Conservation (phyloP, 2,797 vertebrate genomes). For the Podarcis siculus region DNA sequence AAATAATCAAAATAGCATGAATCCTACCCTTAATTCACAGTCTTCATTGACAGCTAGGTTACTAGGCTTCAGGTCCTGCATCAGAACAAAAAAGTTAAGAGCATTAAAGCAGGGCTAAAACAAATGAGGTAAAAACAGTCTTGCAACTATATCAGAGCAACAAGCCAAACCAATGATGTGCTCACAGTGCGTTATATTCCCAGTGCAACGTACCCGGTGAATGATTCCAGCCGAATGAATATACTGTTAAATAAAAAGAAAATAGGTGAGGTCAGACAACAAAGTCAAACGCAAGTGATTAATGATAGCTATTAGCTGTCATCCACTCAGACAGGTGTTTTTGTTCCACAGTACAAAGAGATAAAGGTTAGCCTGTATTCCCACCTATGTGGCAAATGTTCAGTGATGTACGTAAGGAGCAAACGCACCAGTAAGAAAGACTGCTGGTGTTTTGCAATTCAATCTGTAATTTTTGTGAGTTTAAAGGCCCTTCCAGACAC, state of each 20-base stretch:
- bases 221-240: constrained; percentile 98
- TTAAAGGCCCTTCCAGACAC: no score
- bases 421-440: neutral
- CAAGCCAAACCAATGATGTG: neutral
- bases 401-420: neutral
- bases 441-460: neutral
- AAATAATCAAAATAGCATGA: constrained; percentile 31
- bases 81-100: constrained; percentile 31
- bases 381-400: neutral
- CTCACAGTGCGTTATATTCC: neutral
- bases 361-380: constrained; percentile 5
- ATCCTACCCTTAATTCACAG: constrained; percentile 93
- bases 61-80: constrained; percentile 96
- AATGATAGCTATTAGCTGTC: neutral
- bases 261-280: constrained; percentile 29
- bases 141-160: neutral
- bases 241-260: constrained; percentile 82
- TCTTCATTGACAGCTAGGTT: constrained; percentile 98
- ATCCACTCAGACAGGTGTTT: neutral
- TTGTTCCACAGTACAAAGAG: neutral
- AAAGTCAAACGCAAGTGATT: neutral
- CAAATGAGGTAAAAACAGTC: constrained; percentile 28
- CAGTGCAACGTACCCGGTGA: constrained; percentile 89
- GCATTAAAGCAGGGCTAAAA: neutral
- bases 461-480: neutral